Evolutionary conservation across 1,140 invertebrate species (phyloP).

Genomic region (Meloidogyne exigua): DNA sequence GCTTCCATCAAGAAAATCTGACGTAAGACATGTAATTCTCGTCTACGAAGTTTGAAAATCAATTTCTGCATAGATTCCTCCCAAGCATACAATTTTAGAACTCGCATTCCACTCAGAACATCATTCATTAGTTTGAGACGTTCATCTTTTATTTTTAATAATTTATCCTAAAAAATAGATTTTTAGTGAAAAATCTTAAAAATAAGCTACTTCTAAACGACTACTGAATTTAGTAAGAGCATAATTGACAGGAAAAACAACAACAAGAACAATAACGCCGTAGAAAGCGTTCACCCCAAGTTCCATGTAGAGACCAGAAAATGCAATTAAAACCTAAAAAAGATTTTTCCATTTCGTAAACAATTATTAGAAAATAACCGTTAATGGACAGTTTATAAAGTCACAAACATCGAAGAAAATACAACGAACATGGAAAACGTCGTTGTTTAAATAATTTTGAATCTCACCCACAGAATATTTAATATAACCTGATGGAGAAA

Average conservation of each 20-base stretch:
- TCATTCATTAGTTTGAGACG: constrained; percentile 69
- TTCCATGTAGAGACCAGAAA: constrained; percentile 30
- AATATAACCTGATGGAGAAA: constrained; percentile 32
- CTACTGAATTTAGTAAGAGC: constrained; percentile 23
- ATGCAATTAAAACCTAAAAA: constrained; percentile 16
- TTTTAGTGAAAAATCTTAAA: neutral
- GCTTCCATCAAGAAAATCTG: constrained; percentile 32
- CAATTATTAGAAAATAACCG: constrained; percentile 15
- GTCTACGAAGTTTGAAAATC: constrained; percentile 28
- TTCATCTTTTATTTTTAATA: constrained; percentile 68
- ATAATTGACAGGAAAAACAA: constrained; percentile 28
- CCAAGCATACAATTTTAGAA: constrained; percentile 86
- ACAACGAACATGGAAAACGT: constrained; percentile 17
- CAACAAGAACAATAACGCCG: constrained; percentile 29
- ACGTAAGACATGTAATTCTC: constrained; percentile 26
- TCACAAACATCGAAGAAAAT: constrained; percentile 38
- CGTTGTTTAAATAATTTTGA: constrained; percentile 37
- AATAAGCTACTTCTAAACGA: constrained; percentile 22
- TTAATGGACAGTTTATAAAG: constrained; percentile 41
- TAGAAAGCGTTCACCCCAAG: constrained; percentile 36
- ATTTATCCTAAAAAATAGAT: constrained; percentile 31
- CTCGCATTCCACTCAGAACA: constrained; percentile 69
- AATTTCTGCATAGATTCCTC: constrained; percentile 69
- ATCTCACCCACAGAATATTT: constrained; percentile 39
- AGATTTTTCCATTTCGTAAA: neutral